Evolutionary conservation across 2,113 vertebrate genomes (phyloP).

Genomic region (Crotalus helleri): DNA sequence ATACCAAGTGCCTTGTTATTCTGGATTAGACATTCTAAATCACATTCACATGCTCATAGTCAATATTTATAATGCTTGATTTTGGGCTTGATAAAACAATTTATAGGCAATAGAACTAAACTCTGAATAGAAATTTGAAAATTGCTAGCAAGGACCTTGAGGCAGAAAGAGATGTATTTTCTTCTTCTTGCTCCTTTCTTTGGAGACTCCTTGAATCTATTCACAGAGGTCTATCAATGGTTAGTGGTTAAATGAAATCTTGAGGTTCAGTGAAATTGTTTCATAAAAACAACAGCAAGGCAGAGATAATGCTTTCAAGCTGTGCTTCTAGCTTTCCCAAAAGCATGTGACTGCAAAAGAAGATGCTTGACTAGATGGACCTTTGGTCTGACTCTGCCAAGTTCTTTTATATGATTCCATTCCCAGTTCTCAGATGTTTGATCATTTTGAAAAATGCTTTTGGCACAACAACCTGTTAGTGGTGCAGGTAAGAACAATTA

Average conservation of each 20-base stretch:
- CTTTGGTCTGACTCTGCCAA: not conserved
- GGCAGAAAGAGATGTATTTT: slow-evolving; percentile 19
- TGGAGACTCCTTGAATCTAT: not conserved
- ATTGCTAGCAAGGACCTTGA: slow-evolving; percentile 1
- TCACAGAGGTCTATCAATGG: not conserved
- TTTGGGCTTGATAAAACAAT: slow-evolving; percentile 19
- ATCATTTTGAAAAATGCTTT: not conserved
- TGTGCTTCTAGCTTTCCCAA: not conserved
- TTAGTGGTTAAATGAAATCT: not conserved
- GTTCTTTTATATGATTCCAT: not conserved
- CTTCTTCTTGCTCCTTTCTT: not conserved
- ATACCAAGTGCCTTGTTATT: not conserved
- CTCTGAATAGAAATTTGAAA: not conserved
- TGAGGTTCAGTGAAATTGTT: not conserved
- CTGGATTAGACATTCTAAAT: slow-evolving; percentile 15
- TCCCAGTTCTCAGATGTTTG: not conserved
- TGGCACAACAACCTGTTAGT: not conserved
- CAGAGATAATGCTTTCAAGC: not conserved
- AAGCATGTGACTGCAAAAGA: not conserved
- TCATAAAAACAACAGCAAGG: not conserved
- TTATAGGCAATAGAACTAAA: slow-evolving; percentile 18
- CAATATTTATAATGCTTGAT: slow-evolving; percentile 17
- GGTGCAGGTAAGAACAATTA: not conserved
- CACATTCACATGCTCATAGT: accelerated
- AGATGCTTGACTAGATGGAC: not conserved